A percentile compares a stretch with the other conserved stretches of the same genome.
Conservation (phyloP, 2,113 vertebrate species). For the Phocoena sinus region DNA sequence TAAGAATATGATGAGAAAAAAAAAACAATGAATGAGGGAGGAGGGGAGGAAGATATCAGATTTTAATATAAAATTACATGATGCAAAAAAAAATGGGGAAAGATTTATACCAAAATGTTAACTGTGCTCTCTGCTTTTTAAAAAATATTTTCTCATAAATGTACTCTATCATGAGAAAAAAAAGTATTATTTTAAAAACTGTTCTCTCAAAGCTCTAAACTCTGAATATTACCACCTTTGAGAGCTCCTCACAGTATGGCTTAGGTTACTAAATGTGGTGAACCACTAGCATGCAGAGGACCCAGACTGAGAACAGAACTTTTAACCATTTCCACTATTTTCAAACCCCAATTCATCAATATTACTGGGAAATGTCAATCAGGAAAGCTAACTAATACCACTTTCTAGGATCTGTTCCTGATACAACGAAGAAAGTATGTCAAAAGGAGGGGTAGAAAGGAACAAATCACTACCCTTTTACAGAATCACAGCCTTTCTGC, state of each 20-base stretch:
- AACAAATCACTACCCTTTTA: background rate
- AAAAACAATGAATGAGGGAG: background rate
- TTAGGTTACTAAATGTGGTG: background rate
- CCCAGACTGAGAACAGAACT: background rate
- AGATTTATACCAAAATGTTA: background rate
- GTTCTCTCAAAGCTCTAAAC: background rate
- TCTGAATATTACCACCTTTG: background rate
- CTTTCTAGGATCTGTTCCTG: background rate
- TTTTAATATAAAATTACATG: background rate
- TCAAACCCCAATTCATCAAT: background rate
- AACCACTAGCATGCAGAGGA: background rate
- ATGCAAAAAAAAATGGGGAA: background rate
- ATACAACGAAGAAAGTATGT: background rate
- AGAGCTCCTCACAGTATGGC: background rate
- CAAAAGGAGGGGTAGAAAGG: background rate
- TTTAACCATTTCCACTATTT: background rate
- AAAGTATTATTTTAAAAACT: slow-evolving; percentile 15
- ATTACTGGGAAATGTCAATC: background rate
- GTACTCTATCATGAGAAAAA: background rate
- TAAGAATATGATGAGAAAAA: background rate
- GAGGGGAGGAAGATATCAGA: background rate
- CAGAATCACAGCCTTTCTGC: background rate
- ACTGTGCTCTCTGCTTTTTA: background rate
- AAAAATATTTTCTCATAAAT: background rate
- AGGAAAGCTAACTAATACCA: background rate